A percentile compares a stretch with the other conserved stretches of the same genome.
These are phyloP conservation scores for Pangasius mekongensis DNA, from an alignment of 2,797 vertebrate genomes.

Conservation along the genomic window DNA sequence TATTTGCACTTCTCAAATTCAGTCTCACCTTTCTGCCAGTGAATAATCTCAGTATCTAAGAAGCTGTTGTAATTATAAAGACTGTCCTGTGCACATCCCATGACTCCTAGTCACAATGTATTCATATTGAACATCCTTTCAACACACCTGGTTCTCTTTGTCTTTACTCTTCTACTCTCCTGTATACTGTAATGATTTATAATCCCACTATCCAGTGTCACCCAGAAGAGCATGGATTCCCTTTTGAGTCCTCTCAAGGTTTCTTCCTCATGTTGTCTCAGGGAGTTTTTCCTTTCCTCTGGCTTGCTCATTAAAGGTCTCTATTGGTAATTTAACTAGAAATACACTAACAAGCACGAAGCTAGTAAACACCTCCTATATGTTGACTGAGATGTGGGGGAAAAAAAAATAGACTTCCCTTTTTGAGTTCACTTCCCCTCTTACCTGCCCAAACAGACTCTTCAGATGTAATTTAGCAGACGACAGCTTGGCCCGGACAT, in stretches of 20 bases:
- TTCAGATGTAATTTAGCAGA: constrained; percentile 80
- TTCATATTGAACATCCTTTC: not conserved
- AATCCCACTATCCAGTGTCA: not conserved
- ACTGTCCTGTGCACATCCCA: not conserved
- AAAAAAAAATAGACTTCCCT: not conserved
- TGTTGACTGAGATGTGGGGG: no score
- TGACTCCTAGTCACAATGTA: no score
- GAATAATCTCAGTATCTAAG: not conserved
- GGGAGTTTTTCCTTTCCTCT: not conserved
- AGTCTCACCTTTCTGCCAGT: not conserved
- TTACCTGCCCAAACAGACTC: constrained; percentile 78
- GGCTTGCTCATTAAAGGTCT: not conserved
- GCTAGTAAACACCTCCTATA: not conserved
- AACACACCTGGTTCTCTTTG: not conserved
- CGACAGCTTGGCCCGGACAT: constrained; percentile 65
- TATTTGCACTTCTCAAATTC: not conserved
- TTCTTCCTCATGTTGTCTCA: not conserved
- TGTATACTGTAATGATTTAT: not conserved
- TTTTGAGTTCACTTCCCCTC: not conserved
- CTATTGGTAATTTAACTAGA: not conserved
- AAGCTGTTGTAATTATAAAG: not conserved
- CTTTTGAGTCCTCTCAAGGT: not conserved
- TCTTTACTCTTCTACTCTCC: not conserved
- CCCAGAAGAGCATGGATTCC: not conserved
- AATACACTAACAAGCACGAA: not conserved